Evolutionary conservation across 2,113 vertebrate genomes (phyloP), one percentile per base, ranked within the genome.

Genomic region (Panurus biarmicus): DNA sequence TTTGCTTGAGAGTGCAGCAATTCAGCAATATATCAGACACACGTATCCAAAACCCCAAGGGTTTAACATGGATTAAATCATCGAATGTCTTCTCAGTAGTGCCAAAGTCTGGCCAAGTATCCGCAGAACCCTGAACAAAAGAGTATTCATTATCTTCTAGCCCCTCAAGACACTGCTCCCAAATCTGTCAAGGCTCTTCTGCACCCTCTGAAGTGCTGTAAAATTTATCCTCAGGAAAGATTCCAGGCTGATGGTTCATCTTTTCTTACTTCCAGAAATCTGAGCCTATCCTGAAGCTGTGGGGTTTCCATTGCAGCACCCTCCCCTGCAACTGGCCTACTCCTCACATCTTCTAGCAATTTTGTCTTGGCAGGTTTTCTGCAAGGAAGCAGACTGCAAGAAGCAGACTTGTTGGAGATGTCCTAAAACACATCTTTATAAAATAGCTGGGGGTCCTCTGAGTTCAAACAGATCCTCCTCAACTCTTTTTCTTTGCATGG

Each of bases 301-400:
- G 2, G 57, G 62, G 23, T 80, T 95, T 85, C 72, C 57, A 57
- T 48, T 86, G 42, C 73, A 93, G 35, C 48, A 42, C 38, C 70
- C 35, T 35, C 19, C 45, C 40, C 61, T 65, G 44, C 44, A 78
- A 48, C 50, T 66, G 47, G 47, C 38, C 16, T 33, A 18, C 60
- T 76, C 51, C 48, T 86, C 35, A 35, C 47, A 77, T 69, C 65
- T 87, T 85, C 81, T 45, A 85, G 35, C 25, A 89, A 85, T 90
- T 94, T 89, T 42, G 31, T 62, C 71, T 95, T 93, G 79, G 82
- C 75, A 92, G 56, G 33, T 53, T 90, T 85, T 78, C 70, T 38
- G 29, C 38, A 81, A 48, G 50, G 74, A 84, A 56, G 36, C 57
- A 91, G 56, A 38, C 54, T 69, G 45, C 31, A 73, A 87, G 74